Evolutionary conservation across 2,888 invertebrate genomes (phyloP), one percentile per base, ranked within the genome.

Genomic region (Tipula confusa): DNA sequence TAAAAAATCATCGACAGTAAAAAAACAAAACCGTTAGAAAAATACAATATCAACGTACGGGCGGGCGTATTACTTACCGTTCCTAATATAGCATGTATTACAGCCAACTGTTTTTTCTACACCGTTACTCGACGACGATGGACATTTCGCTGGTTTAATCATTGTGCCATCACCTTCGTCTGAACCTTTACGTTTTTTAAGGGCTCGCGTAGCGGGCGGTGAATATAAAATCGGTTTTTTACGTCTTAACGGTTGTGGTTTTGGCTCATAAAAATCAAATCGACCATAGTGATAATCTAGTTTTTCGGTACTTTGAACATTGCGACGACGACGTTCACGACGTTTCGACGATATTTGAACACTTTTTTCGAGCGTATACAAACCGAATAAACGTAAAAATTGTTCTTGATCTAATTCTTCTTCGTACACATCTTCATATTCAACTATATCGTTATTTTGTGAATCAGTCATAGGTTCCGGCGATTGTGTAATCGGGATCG

Each of bases 201-300:
- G 87, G 13, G 87, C 84, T 87, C 88, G 0, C 9, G 84, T 84
- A 0, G 87, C 87, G 83, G 88, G 87, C 29, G 89, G 89, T 36
- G 89, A 89, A 11, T 83, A 83, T 28, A 89, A 84, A 1, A 89
- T 86, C 83, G 88, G 88, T 82, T 87, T 87, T 84, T 88, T 88
- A n/a, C 83, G 29, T 43, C 48, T 83, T 6, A 33, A 11, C 11
- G 82, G 11, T 18, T 33, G 29, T 36, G 82, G 31, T 36, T 82
- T 82, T 4, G 31, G 82, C 29, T 84, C 84, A 29, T 82, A 83
- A 6, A 83, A 33, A 82, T 86, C 89, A 85, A 89, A 87, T 36
- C 87, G 87, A 13, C 89, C 89, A 85, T 89, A 89, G 84, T 89
- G 89, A 84, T 87, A 89, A 84, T 88, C 89, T n/a, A 87, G 86